Percentiles rank a stretch among this genome's conserved stretches.
Conservation (phyloP, 1,140 invertebrate species). For the Chironomus tepperi region DNA sequence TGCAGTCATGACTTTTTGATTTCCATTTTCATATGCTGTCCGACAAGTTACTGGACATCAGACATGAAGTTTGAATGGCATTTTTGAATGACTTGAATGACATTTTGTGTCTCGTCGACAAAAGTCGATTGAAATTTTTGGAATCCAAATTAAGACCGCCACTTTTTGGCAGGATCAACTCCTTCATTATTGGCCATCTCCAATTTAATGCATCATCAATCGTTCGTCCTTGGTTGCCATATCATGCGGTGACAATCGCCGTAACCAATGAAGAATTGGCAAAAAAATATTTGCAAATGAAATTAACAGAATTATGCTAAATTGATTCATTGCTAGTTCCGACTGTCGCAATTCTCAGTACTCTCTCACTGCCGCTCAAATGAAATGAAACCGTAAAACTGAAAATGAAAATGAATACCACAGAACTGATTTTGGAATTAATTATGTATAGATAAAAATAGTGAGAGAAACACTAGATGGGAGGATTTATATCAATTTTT, state of each 20-base stretch:
- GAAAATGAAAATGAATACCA: background rate
- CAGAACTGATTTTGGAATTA: background rate
- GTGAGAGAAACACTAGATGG: background rate
- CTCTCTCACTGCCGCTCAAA: background rate
- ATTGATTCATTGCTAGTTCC: background rate
- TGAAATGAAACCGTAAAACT: background rate
- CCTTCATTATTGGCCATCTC: background rate
- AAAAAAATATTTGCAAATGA: slow-evolving; percentile 1
- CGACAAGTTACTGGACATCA: background rate
- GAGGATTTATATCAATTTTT: slow-evolving; percentile 10
- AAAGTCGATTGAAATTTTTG: background rate
- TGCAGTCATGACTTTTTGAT: background rate
- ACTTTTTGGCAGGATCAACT: slow-evolving; percentile 3
- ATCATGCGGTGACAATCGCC: background rate
- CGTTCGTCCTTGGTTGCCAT: background rate
- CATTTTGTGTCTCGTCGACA: background rate
- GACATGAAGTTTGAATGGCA: background rate
- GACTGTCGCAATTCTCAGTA: background rate
- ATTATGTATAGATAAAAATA: background rate
- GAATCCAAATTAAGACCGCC: background rate
- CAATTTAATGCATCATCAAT: slow-evolving; percentile 4
- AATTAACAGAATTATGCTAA: slow-evolving; percentile 18
- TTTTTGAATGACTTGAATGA: background rate
- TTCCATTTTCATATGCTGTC: background rate
- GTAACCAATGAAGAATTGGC: background rate